Evolutionary conservation across 1,140 invertebrate genomes (phyloP).

Genomic region (Meloidogyne exigua): DNA sequence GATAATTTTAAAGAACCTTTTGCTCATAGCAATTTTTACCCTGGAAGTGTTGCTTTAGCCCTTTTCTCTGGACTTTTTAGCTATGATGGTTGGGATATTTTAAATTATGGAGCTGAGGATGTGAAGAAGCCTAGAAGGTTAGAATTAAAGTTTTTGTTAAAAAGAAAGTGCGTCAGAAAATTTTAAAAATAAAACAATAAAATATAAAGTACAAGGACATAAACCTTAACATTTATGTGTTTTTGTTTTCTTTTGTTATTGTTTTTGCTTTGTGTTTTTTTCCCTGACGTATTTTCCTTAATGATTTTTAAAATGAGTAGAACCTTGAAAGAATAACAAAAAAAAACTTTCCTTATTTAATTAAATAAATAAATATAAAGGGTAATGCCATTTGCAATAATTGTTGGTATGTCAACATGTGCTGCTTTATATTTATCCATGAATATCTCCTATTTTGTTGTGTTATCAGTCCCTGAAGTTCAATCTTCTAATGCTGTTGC

Average conservation of each 20-base stretch:
- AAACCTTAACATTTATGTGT: too few relatives aligned
- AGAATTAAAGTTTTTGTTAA: slow-evolving; percentile 13
- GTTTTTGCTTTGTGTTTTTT: too few relatives aligned
- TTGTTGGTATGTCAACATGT: slow-evolving; percentile 49
- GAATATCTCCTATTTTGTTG: slow-evolving; percentile 53
- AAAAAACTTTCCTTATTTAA: too few relatives aligned
- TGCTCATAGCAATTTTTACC: slow-evolving; percentile 12
- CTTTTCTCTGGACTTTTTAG: slow-evolving; percentile 49
- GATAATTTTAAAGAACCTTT: slow-evolving; percentile 28
- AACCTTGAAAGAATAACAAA: too few relatives aligned
- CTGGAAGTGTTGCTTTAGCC: slow-evolving; percentile 24
- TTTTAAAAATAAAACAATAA: too few relatives aligned
- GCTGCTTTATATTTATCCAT: slow-evolving; percentile 47
- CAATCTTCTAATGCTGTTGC: slow-evolving; percentile 46
- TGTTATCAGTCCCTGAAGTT: slow-evolving; percentile 38
- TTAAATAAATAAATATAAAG: slow-evolving; percentile 3
- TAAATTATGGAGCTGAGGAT: slow-evolving; percentile 56
- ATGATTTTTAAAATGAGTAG: too few relatives aligned
- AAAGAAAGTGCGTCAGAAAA: too few relatives aligned
- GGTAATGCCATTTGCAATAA: slow-evolving; percentile 52
- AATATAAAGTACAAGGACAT: too few relatives aligned
- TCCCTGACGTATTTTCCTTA: too few relatives aligned
- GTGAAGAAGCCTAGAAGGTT: slow-evolving; percentile 50
- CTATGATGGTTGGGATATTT: slow-evolving; percentile 52
- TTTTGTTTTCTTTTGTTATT: too few relatives aligned